Percentiles rank a stretch among this genome's conserved stretches.
phyloP scores from a whole-genome alignment of 2,888 invertebrate genomes.

The Dromius quadrimaculatus region DNA sequence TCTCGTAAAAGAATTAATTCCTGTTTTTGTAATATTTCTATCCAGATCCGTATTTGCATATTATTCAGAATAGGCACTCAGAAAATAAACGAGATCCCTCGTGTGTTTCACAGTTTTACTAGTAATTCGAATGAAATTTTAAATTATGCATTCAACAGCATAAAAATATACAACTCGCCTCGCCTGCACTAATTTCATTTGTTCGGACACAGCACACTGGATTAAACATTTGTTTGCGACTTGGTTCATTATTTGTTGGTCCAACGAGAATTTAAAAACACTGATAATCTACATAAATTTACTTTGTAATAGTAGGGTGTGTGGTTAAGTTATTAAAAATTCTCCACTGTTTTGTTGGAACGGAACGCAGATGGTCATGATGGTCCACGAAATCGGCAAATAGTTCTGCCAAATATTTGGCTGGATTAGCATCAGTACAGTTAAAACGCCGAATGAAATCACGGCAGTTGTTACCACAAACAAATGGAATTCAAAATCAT shows the following conservation, averaged over 20 bases:
- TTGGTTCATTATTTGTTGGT: conserved; percentile 12
- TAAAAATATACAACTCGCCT: conserved; percentile 29
- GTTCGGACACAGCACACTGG: conserved; percentile 13
- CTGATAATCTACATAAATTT: conserved; percentile 45
- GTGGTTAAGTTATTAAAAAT: conserved; percentile 33
- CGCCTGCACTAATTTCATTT: conserved; percentile 44
- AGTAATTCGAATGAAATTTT: conserved; percentile 36
- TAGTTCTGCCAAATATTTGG: no score
- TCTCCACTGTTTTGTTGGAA: not conserved
- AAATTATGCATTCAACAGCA: conserved; percentile 33
- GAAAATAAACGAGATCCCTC: conserved; percentile 16
- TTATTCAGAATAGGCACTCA: not conserved
- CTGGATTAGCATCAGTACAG: no score
- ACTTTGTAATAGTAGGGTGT: conserved; percentile 18
- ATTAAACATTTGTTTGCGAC: conserved; percentile 25
- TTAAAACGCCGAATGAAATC: no score
- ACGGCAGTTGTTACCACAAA: no score
- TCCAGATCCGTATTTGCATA: conserved; percentile 27
- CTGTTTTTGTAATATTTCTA: conserved; percentile 2
- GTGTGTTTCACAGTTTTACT: conserved; percentile 21
- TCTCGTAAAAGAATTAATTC: not conserved
- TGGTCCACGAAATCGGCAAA: not conserved
- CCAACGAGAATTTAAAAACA: conserved; percentile 38
- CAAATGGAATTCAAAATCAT: no score
- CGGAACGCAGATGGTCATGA: not conserved